Base-by-base conservation (phyloP, 2,888 invertebrate genomes). In the Watsonalla cultraria region DNA sequence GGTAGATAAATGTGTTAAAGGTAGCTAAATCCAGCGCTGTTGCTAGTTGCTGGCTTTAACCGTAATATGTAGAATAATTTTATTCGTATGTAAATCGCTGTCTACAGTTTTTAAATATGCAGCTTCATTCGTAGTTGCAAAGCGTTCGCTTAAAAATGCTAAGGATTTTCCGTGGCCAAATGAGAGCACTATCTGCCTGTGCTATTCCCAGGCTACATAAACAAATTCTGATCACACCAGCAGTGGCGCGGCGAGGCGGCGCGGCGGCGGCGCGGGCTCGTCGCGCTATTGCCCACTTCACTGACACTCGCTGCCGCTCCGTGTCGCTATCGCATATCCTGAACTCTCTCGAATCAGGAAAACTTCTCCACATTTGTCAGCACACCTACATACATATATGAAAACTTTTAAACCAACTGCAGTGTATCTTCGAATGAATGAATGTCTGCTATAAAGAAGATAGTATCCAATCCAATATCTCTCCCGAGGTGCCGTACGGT, bases 201-300 rank as follows among this genome's bases (percentile, higher is more conserved):
- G 79, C 82, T 86, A 83, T 86, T 88, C 86, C 83, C 86, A 86
- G 84, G 82, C 86, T 70, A 62, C 73, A 76, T 84, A 84, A 82
- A 87, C 81, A 78, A 86, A 89, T 89, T 89, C 89, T 82, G 82
- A 81, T 88, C 88, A 88, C 89, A 88, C 73, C 76, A 62, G 59
- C 70, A 69, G 72, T 73, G 70, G 65, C 66, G 69, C 63, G 64
- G 58, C 70, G 70, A 65, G 68, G 70, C 70, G 72, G 69, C 68
- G 65, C 56, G 61, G 58, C 58, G 54, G 62, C 60, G 60, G 54
- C 65, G 62, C 61, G 64, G 9, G 14, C 9, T 37, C 50, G 34
- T 14, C 48, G 65, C 65, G 68, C 62, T 59, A 61, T 70, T 65
- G 64, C 62, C 64, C 66, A 70, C 70, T 68, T 55, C 52, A 53